These are phyloP conservation scores for Blennius ocellaris DNA, from an alignment of 2,113 vertebrate species.

Conservation along the genomic window DNA sequence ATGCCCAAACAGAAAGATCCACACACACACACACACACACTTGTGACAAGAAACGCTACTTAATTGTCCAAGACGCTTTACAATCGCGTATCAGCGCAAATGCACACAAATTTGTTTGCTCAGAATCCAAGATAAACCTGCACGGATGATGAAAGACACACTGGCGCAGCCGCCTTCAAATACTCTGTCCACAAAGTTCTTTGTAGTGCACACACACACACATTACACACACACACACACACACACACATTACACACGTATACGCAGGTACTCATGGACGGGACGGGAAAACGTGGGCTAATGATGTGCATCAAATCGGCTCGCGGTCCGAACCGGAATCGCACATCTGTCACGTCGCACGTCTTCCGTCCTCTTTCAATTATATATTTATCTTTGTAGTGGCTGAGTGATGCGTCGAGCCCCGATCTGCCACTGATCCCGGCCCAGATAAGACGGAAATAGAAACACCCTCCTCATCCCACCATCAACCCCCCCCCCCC, in stretches of 20 bases:
- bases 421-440: conserved; percentile 58
- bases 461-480: conserved; percentile 58
- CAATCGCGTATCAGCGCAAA: conserved; percentile 24
- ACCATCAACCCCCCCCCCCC: not conserved
- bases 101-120: conserved; percentile 39
- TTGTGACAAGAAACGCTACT: not conserved
- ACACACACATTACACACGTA: conserved; percentile 27
- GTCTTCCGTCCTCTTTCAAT: conserved; percentile 57
- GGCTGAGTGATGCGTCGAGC: conserved; percentile 48
- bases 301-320: conserved; percentile 57
- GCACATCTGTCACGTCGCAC: conserved; percentile 53
- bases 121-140: conserved; percentile 45
- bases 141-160: conserved; percentile 53
- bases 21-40: not conserved
- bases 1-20: not conserved
- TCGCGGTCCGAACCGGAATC: conserved; percentile 44
- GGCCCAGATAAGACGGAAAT: conserved; percentile 65
- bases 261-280: not conserved
- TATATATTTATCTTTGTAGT: conserved; percentile 66
- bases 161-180: conserved; percentile 10
- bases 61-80: conserved; percentile 24
- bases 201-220: conserved; percentile 15
- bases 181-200: conserved; percentile 32
- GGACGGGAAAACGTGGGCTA: conserved; percentile 25
- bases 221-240: not conserved